Evolutionary conservation across 2,797 vertebrate genomes (phyloP).

Genomic region (Takifugu rubripes): DNA sequence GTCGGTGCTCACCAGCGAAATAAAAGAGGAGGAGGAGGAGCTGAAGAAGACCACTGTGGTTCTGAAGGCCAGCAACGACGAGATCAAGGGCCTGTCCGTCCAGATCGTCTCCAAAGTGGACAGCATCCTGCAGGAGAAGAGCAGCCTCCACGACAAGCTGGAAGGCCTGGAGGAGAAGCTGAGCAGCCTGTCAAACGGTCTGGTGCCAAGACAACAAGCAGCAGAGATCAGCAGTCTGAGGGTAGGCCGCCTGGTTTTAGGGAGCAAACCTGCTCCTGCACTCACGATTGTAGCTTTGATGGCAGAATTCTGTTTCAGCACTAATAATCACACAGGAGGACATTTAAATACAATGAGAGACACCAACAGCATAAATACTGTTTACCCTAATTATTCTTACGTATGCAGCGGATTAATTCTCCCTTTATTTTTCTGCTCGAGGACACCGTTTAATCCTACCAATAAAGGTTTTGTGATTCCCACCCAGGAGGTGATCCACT

Average conservation of each 20-base stretch:
- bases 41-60: constrained; percentile 84
- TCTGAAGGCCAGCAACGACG: constrained; percentile 85
- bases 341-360: no score
- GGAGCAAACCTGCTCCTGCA: no score
- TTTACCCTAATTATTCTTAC: no score
- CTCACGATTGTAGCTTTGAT: no score
- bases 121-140: constrained; percentile 82
- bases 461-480: not conserved
- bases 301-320: no score
- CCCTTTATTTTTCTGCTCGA: no score
- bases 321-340: no score
- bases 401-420: no score
- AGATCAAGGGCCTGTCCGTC: constrained; percentile 85
- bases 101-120: constrained; percentile 86
- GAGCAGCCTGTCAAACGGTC: constrained; percentile 72
- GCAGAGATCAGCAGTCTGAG: constrained; percentile 82
- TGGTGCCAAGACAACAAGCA: constrained; percentile 68
- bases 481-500: constrained; percentile 80
- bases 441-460: no score
- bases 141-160: constrained; percentile 81
- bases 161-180: constrained; percentile 84
- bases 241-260: constrained; percentile 75
- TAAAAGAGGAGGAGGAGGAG: constrained; percentile 88
- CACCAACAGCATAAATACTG: no score
- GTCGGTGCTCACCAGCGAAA: constrained; percentile 83